Percentiles rank a stretch among this genome's conserved stretches.
These are phyloP conservation scores for Percopsis transmontana DNA, from an alignment of 2,113 vertebrate species.

Conservation along the genomic window DNA sequence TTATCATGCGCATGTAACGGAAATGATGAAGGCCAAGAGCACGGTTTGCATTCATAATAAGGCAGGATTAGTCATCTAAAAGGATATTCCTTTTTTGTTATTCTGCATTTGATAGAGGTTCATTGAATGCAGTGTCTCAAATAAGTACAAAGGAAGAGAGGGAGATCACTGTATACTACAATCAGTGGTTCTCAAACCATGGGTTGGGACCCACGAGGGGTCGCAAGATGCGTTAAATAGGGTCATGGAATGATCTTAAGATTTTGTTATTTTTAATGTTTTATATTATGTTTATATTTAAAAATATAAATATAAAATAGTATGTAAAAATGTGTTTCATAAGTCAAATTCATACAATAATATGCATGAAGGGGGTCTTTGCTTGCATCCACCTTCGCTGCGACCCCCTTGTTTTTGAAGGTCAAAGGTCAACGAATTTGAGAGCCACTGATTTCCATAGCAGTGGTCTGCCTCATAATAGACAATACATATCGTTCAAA, in stretches of 20 bases:
- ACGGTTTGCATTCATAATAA: constrained; percentile 54
- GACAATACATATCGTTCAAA: too few relatives aligned
- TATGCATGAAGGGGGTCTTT: too few relatives aligned
- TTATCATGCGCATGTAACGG: constrained; percentile 60
- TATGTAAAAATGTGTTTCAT: not conserved
- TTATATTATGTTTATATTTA: not conserved
- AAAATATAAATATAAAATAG: constrained; percentile 3
- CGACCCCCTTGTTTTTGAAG: too few relatives aligned
- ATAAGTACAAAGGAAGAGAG: constrained; percentile 15
- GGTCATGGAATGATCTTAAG: not conserved
- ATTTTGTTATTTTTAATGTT: not conserved
- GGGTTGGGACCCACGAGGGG: too few relatives aligned
- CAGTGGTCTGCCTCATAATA: too few relatives aligned
- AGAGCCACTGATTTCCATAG: too few relatives aligned
- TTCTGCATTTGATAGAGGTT: constrained; percentile 54
- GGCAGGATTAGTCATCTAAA: constrained; percentile 50
- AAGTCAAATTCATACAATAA: not conserved
- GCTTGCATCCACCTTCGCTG: too few relatives aligned
- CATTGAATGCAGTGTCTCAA: constrained; percentile 40
- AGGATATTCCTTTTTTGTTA: constrained; percentile 42
- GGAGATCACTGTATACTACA: not conserved
- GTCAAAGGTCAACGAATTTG: too few relatives aligned
- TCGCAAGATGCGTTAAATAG: too few relatives aligned
- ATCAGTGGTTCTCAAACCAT: too few relatives aligned
- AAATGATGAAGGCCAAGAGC: constrained; percentile 50